phyloP scores from a whole-genome alignment of 2,797 vertebrate species.

The Karalla daura region DNA sequence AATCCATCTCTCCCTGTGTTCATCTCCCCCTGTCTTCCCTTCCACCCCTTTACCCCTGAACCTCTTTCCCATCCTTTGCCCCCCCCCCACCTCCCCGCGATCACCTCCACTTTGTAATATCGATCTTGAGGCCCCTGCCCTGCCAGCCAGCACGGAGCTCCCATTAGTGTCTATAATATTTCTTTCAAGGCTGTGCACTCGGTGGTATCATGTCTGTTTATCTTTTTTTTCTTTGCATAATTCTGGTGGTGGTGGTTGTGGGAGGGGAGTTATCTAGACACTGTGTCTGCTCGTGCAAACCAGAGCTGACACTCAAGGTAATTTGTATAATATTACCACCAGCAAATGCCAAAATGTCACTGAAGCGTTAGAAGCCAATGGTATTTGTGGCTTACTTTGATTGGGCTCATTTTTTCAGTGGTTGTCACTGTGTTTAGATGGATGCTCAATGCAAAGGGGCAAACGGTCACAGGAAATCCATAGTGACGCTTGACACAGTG shows the following conservation, averaged over 20 bases:
- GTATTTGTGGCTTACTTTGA: slow-evolving; percentile 38
- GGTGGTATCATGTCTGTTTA: slow-evolving; percentile 53
- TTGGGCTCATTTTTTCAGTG: slow-evolving; percentile 9
- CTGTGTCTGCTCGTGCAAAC: slow-evolving; percentile 32
- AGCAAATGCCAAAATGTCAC: slow-evolving; percentile 36
- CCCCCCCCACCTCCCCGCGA: slow-evolving; percentile 7
- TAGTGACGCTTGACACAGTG: too few relatives aligned
- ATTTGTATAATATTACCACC: slow-evolving; percentile 49
- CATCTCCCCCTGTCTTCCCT: slow-evolving; percentile 24
- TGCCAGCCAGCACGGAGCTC: slow-evolving; percentile 46
- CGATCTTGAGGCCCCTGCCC: slow-evolving; percentile 15
- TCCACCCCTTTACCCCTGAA: slow-evolving; percentile 2
- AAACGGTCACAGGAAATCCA: too few relatives aligned
- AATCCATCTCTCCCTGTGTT: slow-evolving; percentile 54
- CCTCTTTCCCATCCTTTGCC: neutral
- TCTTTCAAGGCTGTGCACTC: slow-evolving; percentile 54
- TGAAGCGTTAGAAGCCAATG: slow-evolving; percentile 42
- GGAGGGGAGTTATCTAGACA: slow-evolving; percentile 42
- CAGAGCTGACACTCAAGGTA: slow-evolving; percentile 50
- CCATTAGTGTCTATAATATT: slow-evolving; percentile 47
- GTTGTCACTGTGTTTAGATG: slow-evolving; percentile 34
- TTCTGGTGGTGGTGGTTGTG: slow-evolving; percentile 14
- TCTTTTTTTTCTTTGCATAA: slow-evolving; percentile 60
- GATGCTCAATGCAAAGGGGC: too few relatives aligned
- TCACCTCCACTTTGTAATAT: slow-evolving; percentile 46